Percentiles rank a stretch among this genome's conserved stretches.
Evolutionary conservation across 2,113 vertebrate species (phyloP).

Genomic region (Clarias gariepinus): DNA sequence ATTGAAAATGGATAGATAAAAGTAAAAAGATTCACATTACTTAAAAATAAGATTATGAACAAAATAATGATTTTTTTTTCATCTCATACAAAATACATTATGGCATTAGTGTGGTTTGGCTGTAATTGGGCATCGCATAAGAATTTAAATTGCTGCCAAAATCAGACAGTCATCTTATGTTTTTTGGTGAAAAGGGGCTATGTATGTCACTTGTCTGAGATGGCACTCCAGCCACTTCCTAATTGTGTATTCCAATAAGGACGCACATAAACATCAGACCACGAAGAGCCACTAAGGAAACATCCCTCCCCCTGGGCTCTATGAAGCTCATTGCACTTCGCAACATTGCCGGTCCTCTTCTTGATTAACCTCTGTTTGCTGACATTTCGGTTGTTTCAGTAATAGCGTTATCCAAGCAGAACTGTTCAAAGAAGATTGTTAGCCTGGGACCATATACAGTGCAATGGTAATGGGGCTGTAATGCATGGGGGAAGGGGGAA

Average conservation of each 20-base stretch:
- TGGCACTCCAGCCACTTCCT: neutral
- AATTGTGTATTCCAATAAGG: neutral
- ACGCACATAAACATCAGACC: neutral
- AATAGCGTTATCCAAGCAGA: slow-evolving; percentile 8
- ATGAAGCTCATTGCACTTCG: slow-evolving; percentile 3
- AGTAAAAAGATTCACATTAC: neutral
- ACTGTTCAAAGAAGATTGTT: neutral
- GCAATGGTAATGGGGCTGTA: neutral
- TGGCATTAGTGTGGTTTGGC: neutral
- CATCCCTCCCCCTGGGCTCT: neutral
- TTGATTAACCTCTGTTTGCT: slow-evolving; percentile 29
- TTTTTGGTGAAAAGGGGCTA: neutral
- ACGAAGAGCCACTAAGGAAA: neutral
- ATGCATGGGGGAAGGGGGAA: neutral
- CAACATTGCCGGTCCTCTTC: slow-evolving; percentile 11
- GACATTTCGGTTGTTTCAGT: neutral
- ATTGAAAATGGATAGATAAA: neutral
- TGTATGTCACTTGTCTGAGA: neutral
- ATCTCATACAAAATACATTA: neutral
- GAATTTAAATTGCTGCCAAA: neutral
- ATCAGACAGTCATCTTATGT: neutral
- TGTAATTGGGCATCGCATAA: neutral
- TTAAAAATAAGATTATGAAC: neutral
- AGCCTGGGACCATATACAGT: slow-evolving; percentile 10
- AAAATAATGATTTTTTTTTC: neutral